These are phyloP conservation scores for Helicoverpa armigera DNA, from an alignment of 1,140 invertebrate genomes.

Conservation along the genomic window DNA sequence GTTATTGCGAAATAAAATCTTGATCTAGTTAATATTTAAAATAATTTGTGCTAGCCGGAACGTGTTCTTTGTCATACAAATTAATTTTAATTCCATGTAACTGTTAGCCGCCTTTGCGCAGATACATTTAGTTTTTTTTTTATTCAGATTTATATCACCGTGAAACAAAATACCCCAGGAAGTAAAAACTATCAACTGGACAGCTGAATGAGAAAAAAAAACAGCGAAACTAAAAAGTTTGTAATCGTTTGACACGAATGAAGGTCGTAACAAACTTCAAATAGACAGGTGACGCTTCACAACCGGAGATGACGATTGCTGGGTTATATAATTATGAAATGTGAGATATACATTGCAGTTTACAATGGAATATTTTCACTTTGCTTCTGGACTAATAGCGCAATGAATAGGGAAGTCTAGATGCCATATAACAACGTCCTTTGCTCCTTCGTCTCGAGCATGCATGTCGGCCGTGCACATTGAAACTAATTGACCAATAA, in stretches of 20 bases:
- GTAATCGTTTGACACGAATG: slow-evolving; percentile 7
- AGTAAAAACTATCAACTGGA: slow-evolving; percentile 1
- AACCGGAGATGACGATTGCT: neutral
- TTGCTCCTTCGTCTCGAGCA: neutral
- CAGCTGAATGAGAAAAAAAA: neutral
- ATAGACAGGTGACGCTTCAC: slow-evolving; percentile 36
- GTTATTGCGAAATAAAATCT: slow-evolving; percentile 32
- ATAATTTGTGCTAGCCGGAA: neutral
- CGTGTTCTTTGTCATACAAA: neutral
- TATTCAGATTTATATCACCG: neutral
- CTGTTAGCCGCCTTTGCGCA: no score
- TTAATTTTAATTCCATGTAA: neutral
- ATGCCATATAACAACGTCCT: slow-evolving; percentile 4
- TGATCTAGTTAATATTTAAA: slow-evolving; percentile 25
- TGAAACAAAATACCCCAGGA: neutral
- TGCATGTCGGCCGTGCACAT: neutral
- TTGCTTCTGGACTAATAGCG: neutral
- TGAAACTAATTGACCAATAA: neutral
- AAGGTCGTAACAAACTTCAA: slow-evolving; percentile 40
- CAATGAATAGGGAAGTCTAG: neutral
- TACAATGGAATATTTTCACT: neutral
- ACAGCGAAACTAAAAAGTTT: slow-evolving; percentile 2
- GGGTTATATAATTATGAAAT: slow-evolving; percentile 20
- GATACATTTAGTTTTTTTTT: neutral
- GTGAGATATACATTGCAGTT: neutral